Percentiles rank a stretch among this genome's conserved stretches.
Conservation (phyloP, 2,113 vertebrate genomes). For the Mastomys coucha region DNA sequence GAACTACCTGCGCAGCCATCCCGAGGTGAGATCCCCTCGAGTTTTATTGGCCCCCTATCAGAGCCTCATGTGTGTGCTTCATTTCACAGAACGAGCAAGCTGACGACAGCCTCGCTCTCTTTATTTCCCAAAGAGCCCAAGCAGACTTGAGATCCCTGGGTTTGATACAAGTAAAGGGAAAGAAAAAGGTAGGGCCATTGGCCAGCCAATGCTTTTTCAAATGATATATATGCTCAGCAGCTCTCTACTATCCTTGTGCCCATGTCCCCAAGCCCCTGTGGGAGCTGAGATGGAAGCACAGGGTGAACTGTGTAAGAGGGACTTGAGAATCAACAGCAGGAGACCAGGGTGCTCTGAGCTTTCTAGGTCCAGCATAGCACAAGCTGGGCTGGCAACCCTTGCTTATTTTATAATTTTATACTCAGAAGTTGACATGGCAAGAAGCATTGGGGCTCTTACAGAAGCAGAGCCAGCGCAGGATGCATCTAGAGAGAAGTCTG, state of each 20-base stretch:
- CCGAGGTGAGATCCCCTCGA: constrained; percentile 61
- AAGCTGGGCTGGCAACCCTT: not conserved
- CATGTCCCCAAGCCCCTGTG: fast-evolving
- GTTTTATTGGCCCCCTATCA: not conserved
- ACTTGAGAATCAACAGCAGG: not conserved
- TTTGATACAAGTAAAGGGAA: not conserved
- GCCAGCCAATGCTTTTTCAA: not conserved
- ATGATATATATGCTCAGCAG: too few species aligned
- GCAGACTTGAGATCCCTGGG: not conserved
- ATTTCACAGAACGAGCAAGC: not conserved
- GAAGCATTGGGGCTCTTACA: not conserved
- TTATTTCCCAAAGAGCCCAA: not conserved
- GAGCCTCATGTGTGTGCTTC: not conserved
- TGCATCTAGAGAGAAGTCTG: not conserved
- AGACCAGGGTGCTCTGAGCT: not conserved
- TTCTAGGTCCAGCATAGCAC: not conserved
- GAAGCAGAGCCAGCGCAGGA: not conserved
- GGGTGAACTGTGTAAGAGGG: not conserved
- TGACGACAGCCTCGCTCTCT: not conserved
- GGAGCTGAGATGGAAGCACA: not conserved
- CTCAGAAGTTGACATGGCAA: not conserved
- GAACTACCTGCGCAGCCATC: constrained; percentile 86
- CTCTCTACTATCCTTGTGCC: too few species aligned
- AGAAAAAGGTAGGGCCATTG: not conserved
- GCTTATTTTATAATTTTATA: not conserved